These are phyloP conservation scores for Limnephilus marmoratus DNA, from an alignment of 2,888 invertebrate species.

Conservation along the genomic window DNA sequence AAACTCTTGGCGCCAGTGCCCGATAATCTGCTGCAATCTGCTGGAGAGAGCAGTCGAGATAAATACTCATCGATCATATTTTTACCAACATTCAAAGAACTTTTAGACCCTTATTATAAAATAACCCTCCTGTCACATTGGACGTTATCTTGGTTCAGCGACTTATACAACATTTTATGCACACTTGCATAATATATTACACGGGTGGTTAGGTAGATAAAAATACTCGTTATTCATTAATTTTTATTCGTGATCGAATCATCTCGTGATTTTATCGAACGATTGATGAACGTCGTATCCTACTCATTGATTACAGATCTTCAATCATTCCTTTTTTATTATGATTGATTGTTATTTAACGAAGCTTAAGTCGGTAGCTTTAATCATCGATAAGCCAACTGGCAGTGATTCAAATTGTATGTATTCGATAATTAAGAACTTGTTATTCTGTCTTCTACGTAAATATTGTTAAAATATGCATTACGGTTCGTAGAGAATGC, in stretches of 20 bases:
- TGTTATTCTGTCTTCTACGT: background rate
- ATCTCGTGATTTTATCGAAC: background rate
- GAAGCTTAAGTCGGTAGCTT: background rate
- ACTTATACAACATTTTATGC: background rate
- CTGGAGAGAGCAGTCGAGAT: background rate
- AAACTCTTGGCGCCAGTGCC: background rate
- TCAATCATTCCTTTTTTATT: background rate
- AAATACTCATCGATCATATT: background rate
- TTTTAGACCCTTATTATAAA: background rate
- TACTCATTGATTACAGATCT: background rate
- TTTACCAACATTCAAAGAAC: background rate
- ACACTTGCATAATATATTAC: background rate
- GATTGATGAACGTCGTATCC: background rate
- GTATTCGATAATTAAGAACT: background rate
- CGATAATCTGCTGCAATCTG: background rate
- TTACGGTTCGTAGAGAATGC: no score
- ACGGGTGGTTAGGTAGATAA: background rate
- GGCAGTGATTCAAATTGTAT: background rate
- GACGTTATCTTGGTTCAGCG: background rate
- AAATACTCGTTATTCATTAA: background rate
- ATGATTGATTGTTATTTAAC: background rate
- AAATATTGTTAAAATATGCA: no score
- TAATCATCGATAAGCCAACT: background rate
- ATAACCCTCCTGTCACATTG: background rate
- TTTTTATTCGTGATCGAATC: background rate